Base-by-base conservation (phyloP, 2,797 vertebrate genomes). In the Morelia viridis region DNA sequence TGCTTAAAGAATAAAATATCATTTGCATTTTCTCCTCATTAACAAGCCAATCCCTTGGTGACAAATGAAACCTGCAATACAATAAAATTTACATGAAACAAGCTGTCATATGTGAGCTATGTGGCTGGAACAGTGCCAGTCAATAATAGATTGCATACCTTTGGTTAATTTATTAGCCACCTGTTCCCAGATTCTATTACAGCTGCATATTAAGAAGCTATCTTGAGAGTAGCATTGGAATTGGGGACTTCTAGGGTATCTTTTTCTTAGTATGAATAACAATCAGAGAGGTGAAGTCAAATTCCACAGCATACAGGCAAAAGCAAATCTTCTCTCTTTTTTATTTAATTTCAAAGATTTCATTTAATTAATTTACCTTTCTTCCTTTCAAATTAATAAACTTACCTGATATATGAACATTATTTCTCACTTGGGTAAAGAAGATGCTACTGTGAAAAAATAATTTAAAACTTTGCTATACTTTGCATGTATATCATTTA, bases 81-180 rank as follows among this genome's bases (percentile, higher is more conserved):
- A 96, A 93, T 91, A 90, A 95, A 96, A 95, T 95, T 96, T 93
- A 94, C 90, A 93, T 95, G 94, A 93, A 97, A 95, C 88, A 95
- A 90, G 92, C 93, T 94, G 94, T 90, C 92, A 94, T 96, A 94
- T 86, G 91, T 94, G 94, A 95, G 91, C 61, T 95, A 2, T 84
- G 87, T 94, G 91, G 58, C 65, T 96, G 91, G 94, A 95, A 76
- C 92, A 80, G 94, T 57, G 83, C 91, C 95, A 96, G 90, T 96
- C 93, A 96, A 93, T 96, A 97, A 97, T 94, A 95, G 92, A 97
- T 96, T 94, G 71, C 93, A 93, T 95, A 95, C n/a, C 90, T 92
- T 94, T 97, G 95, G 91, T 96, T 97, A 97, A 97, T 96, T 97
- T 96, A 97, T 97, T 96, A 97, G 94, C 95, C 96, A 97, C 94